phyloP scores from a whole-genome alignment of 2,888 invertebrate species.

The Ligdia adustata region DNA sequence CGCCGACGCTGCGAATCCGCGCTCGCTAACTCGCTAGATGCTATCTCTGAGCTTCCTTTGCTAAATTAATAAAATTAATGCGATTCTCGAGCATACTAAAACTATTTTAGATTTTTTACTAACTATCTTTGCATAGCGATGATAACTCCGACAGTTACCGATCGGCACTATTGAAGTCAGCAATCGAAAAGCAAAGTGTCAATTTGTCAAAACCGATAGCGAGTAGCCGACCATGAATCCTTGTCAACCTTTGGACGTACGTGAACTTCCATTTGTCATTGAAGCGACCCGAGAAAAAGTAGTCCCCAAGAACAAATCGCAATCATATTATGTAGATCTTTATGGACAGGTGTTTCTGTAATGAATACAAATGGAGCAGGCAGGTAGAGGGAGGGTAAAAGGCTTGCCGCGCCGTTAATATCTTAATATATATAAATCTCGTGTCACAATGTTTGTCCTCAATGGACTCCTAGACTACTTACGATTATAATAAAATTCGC shows the following conservation, averaged over 20 bases:
- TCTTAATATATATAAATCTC: too few relatives aligned
- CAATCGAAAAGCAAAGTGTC: slow-evolving; percentile 27
- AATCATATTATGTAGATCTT: slow-evolving; percentile 29
- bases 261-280: slow-evolving; percentile 27
- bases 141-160: slow-evolving; percentile 19
- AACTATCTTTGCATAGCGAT: background rate
- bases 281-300: slow-evolving; percentile 29
- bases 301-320: slow-evolving; percentile 26
- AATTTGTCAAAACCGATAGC: slow-evolving; percentile 29
- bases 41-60: slow-evolving; percentile 53
- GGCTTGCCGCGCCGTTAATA: slow-evolving; percentile 7
- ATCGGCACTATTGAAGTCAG: slow-evolving; percentile 17
- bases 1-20: slow-evolving; percentile 32
- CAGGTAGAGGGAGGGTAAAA: slow-evolving; percentile 22
- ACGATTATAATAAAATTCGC: too few relatives aligned
- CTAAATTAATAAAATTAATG: slow-evolving; percentile 56
- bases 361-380: slow-evolving; percentile 26
- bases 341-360: slow-evolving; percentile 31
- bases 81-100: slow-evolving; percentile 8
- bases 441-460: too few relatives aligned
- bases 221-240: slow-evolving; percentile 23
- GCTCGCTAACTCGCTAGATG: slow-evolving; percentile 45
- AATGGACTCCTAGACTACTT: too few relatives aligned
- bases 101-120: slow-evolving; percentile 3
- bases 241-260: slow-evolving; percentile 24